Evolutionary conservation across 2,113 vertebrate species (phyloP).

Genomic region (Lamprologus ornatipinnis): DNA sequence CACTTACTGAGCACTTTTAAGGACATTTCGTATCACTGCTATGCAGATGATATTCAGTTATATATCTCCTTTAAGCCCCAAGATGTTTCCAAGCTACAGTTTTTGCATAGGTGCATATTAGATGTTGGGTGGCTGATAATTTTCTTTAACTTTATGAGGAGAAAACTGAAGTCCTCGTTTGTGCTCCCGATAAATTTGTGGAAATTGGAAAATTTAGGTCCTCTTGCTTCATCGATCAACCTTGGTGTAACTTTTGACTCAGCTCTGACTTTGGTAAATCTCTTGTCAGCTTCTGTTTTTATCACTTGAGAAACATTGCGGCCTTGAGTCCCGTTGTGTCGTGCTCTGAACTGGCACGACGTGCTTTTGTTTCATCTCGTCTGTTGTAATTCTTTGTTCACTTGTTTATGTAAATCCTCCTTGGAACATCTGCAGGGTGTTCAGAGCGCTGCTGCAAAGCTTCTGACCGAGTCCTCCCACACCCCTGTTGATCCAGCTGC

Average conservation of each 20-base stretch:
- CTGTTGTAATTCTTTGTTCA: not conserved
- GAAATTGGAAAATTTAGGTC: not conserved
- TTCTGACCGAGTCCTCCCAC: not conserved
- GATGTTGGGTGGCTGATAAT: not conserved
- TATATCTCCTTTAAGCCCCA: not conserved
- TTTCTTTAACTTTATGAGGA: not conserved
- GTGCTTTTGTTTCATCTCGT: fast-evolving
- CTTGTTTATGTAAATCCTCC: not conserved
- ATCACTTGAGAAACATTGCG: not conserved
- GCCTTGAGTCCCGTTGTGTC: not conserved
- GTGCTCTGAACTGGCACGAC: not conserved
- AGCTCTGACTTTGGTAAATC: not conserved
- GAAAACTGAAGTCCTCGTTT: not conserved
- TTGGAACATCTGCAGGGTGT: not conserved
- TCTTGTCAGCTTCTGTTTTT: not conserved
- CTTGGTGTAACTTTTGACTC: not conserved
- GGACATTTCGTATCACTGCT: not conserved
- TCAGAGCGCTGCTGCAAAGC: not conserved
- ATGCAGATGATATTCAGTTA: not conserved
- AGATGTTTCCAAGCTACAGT: not conserved
- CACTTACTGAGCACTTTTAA: not conserved
- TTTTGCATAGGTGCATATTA: not conserved
- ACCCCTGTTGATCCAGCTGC: not conserved
- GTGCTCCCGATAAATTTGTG: not conserved
- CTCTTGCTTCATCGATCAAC: not conserved